Conservation (phyloP, 2,113 vertebrate genomes). For the Uria lomvia region DNA sequence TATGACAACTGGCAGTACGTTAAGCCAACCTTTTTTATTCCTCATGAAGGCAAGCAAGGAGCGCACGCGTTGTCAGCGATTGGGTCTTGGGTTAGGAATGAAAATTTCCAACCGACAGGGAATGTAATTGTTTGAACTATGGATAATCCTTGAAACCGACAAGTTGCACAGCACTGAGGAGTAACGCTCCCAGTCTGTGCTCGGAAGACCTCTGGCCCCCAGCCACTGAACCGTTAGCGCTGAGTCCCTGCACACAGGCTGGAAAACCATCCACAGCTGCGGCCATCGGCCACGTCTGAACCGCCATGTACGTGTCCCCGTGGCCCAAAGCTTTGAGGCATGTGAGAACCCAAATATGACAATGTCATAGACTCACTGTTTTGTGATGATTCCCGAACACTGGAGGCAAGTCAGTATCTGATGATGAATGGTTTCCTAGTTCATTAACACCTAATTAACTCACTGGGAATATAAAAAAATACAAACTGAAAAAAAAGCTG, state of each 20-base stretch:
- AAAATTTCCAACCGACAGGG: background rate
- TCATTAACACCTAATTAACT: background rate
- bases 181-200: no score
- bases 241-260: background rate
- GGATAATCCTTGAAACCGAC: background rate
- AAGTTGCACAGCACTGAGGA: background rate
- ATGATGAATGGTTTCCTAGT: background rate
- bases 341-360: background rate
- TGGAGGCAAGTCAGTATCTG: background rate
- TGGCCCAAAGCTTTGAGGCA: background rate
- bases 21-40: background rate
- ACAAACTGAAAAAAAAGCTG: background rate
- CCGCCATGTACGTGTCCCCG: fast-evolving
- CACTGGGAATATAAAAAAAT: background rate
- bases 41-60: background rate
- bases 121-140: background rate
- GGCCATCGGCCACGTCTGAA: fast-evolving
- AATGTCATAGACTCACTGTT: background rate
- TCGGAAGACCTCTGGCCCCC: background rate
- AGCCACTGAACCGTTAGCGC: background rate
- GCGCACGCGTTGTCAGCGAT: background rate
- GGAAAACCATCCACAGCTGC: background rate
- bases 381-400: background rate
- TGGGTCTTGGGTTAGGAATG: background rate
- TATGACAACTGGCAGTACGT: background rate